Evolutionary conservation across 2,888 invertebrate genomes (phyloP).

Genomic region (Campaea margaritaria): DNA sequence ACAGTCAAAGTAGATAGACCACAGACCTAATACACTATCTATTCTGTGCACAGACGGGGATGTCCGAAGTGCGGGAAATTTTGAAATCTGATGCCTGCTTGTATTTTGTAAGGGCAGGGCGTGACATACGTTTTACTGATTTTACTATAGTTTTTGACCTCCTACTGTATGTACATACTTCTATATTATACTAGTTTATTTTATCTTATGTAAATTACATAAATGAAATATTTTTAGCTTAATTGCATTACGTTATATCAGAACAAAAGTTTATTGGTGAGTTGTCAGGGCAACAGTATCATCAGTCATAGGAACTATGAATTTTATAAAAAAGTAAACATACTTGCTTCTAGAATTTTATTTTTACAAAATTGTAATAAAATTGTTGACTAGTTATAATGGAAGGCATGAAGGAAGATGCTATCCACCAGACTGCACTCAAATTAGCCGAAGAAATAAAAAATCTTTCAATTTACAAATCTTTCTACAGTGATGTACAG

Average conservation of each 20-base stretch:
- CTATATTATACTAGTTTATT: no score
- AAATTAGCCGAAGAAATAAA: conserved; percentile 93
- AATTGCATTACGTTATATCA: neutral
- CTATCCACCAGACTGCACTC: conserved; percentile 90
- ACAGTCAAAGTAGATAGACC: no score
- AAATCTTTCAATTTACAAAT: conserved; percentile 90
- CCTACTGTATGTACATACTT: no score
- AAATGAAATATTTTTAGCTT: no score
- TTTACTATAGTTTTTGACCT: no score
- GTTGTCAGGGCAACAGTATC: conserved; percentile 50
- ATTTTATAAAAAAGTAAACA: conserved; percentile 73
- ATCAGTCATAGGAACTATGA: conserved; percentile 58
- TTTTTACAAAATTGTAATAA: conserved; percentile 65
- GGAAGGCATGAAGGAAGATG: conserved; percentile 85
- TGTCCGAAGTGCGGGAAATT: conserved; percentile 7
- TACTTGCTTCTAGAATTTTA: conserved; percentile 60
- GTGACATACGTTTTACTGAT: no score
- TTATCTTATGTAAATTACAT: no score
- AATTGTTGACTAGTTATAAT: conserved; percentile 59
- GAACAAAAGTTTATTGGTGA: neutral
- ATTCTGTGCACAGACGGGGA: no score
- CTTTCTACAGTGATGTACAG: conserved; percentile 92
- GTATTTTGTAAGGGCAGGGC: no score
- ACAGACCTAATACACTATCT: neutral
- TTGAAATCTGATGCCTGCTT: conserved; percentile 7